Percentiles rank a stretch among this genome's conserved stretches.
These are phyloP conservation scores for Cuniculus paca DNA, from an alignment of 2,797 vertebrate species.

Conservation along the genomic window DNA sequence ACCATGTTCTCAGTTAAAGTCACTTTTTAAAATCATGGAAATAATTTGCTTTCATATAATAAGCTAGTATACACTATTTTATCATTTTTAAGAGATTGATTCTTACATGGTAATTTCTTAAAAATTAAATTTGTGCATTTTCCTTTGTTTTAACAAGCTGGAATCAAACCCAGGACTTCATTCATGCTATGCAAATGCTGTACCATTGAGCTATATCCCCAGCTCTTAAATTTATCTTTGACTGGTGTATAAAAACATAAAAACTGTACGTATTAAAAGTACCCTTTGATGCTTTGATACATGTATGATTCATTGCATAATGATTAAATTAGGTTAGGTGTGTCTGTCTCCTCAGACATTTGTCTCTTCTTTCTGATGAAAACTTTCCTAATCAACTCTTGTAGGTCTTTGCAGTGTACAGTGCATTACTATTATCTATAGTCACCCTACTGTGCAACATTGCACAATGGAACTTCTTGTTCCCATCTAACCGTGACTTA, in stretches of 20 bases:
- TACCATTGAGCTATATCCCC: background rate
- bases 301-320: background rate
- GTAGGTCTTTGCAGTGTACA: too few relatives aligned
- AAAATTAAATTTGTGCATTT: background rate
- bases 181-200: background rate
- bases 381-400: background rate
- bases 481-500: background rate
- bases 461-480: background rate
- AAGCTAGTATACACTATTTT: background rate
- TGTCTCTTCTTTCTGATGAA: background rate
- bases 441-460: background rate
- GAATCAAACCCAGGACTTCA: background rate
- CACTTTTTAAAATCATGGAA: constrained; percentile 20
- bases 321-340: background rate
- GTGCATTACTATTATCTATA: background rate
- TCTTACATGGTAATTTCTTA: background rate
- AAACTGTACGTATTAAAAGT: background rate
- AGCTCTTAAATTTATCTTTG: background rate
- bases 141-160: background rate
- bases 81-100: background rate
- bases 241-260: background rate
- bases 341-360: background rate
- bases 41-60: background rate
- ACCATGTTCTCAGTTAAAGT: background rate
- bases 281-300: background rate